Percentiles rank a stretch among this genome's conserved stretches.
phyloP scores from a whole-genome alignment of 1,140 invertebrate species.

The Drosophila insularis region DNA sequence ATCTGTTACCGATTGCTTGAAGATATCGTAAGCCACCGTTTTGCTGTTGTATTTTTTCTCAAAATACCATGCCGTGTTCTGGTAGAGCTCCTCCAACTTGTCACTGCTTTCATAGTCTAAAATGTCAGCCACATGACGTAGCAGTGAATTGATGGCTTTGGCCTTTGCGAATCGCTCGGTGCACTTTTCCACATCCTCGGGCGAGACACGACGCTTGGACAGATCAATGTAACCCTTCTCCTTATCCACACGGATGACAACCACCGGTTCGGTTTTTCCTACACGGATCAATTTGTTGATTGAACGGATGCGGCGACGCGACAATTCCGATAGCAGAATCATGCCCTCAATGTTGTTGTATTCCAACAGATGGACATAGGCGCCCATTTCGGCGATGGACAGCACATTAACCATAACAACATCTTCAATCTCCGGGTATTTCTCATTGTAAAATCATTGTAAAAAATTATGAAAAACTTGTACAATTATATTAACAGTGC shows the following conservation, averaged over 20 bases:
- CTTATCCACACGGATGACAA: conserved; percentile 99
- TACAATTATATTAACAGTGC: conserved; percentile 60
- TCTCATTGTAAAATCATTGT: conserved; percentile 98
- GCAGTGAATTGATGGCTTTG: conserved; percentile 98
- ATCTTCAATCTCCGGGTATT: conserved; percentile 99
- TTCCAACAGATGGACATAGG: conserved; percentile 98
- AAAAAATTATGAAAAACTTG: conserved; percentile 67
- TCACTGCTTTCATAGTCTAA: conserved; percentile 95
- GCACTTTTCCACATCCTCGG: conserved; percentile 98
- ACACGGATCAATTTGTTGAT: conserved; percentile 99
- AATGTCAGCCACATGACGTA: conserved; percentile 98
- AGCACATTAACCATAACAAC: conserved; percentile 99
- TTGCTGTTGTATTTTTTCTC: conserved; percentile 99
- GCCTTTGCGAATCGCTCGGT: conserved; percentile 99
- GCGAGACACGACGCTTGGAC: conserved; percentile 98
- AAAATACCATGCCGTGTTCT: conserved; percentile 99
- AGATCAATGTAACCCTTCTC: conserved; percentile 99
- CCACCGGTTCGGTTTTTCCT: conserved; percentile 99
- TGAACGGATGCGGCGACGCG: conserved; percentile 98
- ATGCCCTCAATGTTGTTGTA: conserved; percentile 99
- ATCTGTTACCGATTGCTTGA: conserved; percentile 98
- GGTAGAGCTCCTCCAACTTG: conserved; percentile 97
- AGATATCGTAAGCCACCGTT: conserved; percentile 97
- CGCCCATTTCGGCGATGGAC: conserved; percentile 99
- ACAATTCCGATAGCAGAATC: conserved; percentile 97